phyloP scores from a whole-genome alignment of 1,140 invertebrate species.

The Bombyx mandarina region DNA sequence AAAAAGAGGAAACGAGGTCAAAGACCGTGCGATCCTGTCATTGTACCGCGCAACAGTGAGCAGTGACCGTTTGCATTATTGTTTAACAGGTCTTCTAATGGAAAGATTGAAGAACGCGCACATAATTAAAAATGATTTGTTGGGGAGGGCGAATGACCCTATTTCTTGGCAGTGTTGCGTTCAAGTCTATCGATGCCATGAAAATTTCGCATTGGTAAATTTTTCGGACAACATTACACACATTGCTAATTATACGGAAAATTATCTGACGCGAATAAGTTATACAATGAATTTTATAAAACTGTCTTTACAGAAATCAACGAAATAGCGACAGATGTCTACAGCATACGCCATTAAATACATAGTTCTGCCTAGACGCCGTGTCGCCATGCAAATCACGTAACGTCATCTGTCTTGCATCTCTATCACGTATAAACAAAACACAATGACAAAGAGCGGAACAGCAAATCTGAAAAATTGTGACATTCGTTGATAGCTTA shows the following conservation, averaged over 20 bases:
- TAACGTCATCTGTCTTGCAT: slow-evolving; percentile 11
- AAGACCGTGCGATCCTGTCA: slow-evolving; percentile 24
- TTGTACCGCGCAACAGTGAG: slow-evolving; percentile 16
- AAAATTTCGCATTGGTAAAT: no score
- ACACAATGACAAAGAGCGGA: background rate
- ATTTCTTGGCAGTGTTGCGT: slow-evolving; percentile 45
- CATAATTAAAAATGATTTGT: slow-evolving; percentile 68
- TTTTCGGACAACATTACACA: no score
- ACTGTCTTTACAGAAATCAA: no score
- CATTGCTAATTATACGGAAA: no score
- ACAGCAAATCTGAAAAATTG: background rate
- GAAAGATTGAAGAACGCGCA: slow-evolving; percentile 54
- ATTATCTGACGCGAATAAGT: no score
- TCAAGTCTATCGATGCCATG: slow-evolving; percentile 19
- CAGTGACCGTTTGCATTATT: slow-evolving; percentile 29
- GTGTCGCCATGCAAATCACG: slow-evolving; percentile 10
- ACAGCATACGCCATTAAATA: no score
- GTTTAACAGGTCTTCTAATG: slow-evolving; percentile 39
- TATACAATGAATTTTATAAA: no score
- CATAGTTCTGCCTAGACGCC: slow-evolving; percentile 7
- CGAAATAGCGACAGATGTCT: no score
- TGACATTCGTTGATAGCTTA: slow-evolving; percentile 4
- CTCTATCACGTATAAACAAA: slow-evolving; percentile 5
- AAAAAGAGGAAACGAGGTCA: slow-evolving; percentile 29
- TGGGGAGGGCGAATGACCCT: slow-evolving; percentile 61